Percentiles rank a stretch among this genome's conserved stretches.
Conservation (phyloP, 2,888 invertebrate genomes). For the Pachydiplax longipennis region DNA sequence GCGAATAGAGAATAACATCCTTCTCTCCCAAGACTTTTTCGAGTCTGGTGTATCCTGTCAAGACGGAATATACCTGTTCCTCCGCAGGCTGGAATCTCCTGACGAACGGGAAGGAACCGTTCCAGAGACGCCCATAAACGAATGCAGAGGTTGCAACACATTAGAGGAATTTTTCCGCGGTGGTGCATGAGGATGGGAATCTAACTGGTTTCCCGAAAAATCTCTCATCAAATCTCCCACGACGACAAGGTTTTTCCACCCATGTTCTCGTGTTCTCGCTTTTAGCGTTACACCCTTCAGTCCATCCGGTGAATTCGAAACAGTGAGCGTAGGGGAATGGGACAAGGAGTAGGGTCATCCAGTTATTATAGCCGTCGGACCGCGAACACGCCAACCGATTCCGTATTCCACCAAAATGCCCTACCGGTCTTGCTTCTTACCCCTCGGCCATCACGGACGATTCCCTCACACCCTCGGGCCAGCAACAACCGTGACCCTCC, state of each 20-base stretch:
- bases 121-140: background rate
- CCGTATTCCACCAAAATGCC: background rate
- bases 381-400: slow-evolving; percentile 10
- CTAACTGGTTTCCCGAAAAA: background rate
- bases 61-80: background rate
- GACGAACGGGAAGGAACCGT: background rate
- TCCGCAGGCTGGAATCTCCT: background rate
- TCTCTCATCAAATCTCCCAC: background rate
- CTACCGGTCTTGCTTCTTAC: background rate
- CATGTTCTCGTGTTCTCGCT: background rate
- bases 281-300: background rate
- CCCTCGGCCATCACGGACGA: slow-evolving; percentile 7
- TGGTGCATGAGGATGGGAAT: background rate
- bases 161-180: background rate
- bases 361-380: background rate
- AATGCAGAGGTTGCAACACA: background rate
- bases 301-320: background rate
- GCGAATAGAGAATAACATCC: background rate
- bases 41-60: background rate
- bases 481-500: background rate
- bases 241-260: background rate
- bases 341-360: background rate
- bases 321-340: background rate
- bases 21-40: background rate
- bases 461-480: background rate